Evolutionary conservation across 2,797 vertebrate species (phyloP).

Genomic region (Rhincodon typus): DNA sequence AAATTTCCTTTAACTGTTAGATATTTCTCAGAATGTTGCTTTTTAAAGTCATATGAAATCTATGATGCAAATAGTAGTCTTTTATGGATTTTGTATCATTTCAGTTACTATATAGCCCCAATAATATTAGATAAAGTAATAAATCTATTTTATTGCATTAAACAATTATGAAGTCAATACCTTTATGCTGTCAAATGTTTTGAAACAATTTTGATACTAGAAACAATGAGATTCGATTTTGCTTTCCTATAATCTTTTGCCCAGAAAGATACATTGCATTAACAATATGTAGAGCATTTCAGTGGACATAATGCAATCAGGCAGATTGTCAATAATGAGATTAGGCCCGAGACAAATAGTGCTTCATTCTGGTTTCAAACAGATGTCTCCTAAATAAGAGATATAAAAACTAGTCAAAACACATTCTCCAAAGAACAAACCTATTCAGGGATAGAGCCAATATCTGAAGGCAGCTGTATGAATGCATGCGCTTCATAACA

Average conservation of each 20-base stretch:
- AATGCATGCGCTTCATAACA: background rate
- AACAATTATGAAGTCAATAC: background rate
- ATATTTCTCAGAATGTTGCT: background rate
- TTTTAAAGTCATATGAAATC: background rate
- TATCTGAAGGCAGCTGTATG: background rate
- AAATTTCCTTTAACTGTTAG: background rate
- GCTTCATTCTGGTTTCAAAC: background rate
- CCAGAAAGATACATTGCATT: background rate
- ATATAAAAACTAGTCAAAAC: background rate
- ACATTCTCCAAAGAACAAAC: slow-evolving; percentile 18
- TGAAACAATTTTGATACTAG: background rate
- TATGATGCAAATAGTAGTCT: background rate
- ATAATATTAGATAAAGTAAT: background rate
- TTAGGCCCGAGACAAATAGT: slow-evolving; percentile 2
- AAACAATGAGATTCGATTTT: background rate
- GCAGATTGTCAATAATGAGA: slow-evolving; percentile 25
- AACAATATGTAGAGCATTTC: background rate
- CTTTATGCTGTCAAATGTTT: background rate
- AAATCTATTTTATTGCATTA: background rate
- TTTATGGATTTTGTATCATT: slow-evolving; percentile 4
- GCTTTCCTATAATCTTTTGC: background rate
- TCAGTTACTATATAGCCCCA: background rate
- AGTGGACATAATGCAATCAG: background rate
- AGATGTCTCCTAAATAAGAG: slow-evolving; percentile 31
- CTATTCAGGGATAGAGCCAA: slow-evolving; percentile 13